A percentile compares a stretch with the other conserved stretches of the same genome.
Evolutionary conservation across 1,140 invertebrate species (phyloP).

Genomic region (Chironomus tepperi): DNA sequence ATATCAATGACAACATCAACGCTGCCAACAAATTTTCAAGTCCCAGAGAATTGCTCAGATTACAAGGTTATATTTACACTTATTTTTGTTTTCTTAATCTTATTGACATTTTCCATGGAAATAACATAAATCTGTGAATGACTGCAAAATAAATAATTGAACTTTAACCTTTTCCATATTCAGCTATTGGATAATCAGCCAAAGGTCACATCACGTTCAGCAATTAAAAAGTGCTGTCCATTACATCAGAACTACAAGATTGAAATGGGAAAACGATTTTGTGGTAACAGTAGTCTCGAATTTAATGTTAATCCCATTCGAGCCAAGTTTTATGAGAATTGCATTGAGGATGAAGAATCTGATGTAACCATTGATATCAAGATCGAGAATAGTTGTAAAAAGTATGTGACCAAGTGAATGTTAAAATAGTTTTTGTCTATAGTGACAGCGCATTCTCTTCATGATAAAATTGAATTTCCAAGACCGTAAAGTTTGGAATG

Average conservation of each 20-base stretch:
- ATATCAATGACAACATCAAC: background rate
- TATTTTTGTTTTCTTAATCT: too few species aligned
- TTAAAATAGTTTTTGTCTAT: too few species aligned
- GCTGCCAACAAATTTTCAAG: background rate
- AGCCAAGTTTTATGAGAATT: slow-evolving; percentile 23
- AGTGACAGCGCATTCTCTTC: too few species aligned
- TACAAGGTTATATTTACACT: slow-evolving; percentile 15
- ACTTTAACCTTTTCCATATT: background rate
- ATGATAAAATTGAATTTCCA: too few species aligned
- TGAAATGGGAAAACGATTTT: slow-evolving; percentile 3
- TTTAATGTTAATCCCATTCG: background rate
- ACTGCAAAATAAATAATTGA: too few species aligned
- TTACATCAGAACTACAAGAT: background rate
- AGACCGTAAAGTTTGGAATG: too few species aligned
- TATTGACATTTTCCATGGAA: too few species aligned
- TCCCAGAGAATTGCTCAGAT: background rate
- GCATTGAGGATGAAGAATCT: slow-evolving; percentile 24
- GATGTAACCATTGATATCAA: background rate
- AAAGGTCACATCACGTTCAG: background rate
- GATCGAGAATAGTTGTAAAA: background rate
- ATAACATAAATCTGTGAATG: too few species aligned
- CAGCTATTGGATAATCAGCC: slow-evolving; percentile 1
- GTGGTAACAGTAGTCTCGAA: background rate
- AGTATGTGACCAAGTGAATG: background rate
- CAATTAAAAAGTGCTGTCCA: slow-evolving; percentile 25